These are phyloP conservation scores for Onthophagus taurus DNA, from an alignment of 1,140 invertebrate species.

Conservation along the genomic window DNA sequence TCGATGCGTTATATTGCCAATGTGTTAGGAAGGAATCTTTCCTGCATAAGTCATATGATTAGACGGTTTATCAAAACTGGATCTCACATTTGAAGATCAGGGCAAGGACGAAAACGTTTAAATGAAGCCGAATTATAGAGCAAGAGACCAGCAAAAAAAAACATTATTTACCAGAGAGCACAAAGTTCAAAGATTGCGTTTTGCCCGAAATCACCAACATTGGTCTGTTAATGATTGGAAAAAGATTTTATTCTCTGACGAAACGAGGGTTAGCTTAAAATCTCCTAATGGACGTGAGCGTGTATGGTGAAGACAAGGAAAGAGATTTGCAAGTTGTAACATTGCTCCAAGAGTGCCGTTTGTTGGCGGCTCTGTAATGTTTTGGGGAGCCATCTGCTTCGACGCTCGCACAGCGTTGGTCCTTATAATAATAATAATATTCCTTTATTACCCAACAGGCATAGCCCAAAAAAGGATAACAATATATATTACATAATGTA, in stretches of 20 bases:
- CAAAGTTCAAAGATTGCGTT: constrained; percentile 1
- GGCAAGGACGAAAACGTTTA: too few species aligned
- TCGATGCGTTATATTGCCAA: too few species aligned
- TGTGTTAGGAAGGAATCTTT: too few species aligned
- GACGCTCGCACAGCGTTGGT: constrained; percentile 9
- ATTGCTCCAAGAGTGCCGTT: constrained; percentile 11
- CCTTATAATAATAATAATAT: too few species aligned
- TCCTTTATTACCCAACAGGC: too few species aligned
- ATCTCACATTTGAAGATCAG: too few species aligned
- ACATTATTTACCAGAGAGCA: constrained; percentile 4
- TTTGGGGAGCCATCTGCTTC: constrained; percentile 12
- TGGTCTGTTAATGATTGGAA: background rate
- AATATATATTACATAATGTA: too few species aligned
- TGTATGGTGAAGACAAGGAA: constrained; percentile 13
- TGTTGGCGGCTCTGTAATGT: too few species aligned
- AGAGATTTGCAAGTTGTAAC: constrained; percentile 17
- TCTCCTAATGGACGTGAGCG: background rate
- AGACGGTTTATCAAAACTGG: too few species aligned
- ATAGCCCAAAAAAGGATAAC: too few species aligned
- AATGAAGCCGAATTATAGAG: too few species aligned
- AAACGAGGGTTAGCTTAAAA: background rate
- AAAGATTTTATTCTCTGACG: background rate
- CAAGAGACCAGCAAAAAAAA: background rate
- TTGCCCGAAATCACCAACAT: constrained; percentile 9
- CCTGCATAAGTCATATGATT: too few species aligned